phyloP scores from a whole-genome alignment of 1,140 invertebrate genomes.

The Calycopis cecrops region DNA sequence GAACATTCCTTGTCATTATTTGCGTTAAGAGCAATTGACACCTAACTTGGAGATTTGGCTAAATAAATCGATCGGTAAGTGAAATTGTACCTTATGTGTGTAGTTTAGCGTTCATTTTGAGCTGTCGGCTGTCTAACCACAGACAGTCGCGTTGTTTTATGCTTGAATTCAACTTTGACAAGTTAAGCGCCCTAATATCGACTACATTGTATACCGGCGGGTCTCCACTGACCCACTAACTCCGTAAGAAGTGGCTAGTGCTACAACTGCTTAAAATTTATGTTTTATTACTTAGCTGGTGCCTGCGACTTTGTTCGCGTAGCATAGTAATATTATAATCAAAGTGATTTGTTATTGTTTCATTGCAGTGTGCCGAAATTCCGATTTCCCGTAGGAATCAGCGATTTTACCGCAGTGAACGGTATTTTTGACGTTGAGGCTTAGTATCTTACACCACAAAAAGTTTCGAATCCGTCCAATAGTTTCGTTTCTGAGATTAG shows the following conservation, averaged over 20 bases:
- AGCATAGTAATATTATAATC: too few species aligned
- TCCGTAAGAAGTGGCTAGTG: constrained; percentile 1
- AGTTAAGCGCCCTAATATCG: constrained; percentile 21
- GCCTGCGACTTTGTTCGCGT: too few species aligned
- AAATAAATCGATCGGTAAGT: constrained; percentile 3
- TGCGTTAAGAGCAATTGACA: constrained; percentile 24
- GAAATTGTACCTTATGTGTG: background rate
- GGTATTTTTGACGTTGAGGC: too few species aligned
- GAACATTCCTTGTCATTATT: constrained; percentile 18
- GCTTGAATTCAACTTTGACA: constrained; percentile 22
- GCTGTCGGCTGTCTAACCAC: constrained; percentile 6
- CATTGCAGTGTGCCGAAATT: too few species aligned
- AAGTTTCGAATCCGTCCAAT: too few species aligned
- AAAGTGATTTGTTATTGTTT: too few species aligned
- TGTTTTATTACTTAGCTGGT: too few species aligned
- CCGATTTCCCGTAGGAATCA: too few species aligned
- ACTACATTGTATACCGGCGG: constrained; percentile 18
- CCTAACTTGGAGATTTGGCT: constrained; percentile 21
- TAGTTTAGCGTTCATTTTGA: constrained; percentile 6
- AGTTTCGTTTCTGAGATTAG: too few species aligned
- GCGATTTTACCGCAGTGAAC: too few species aligned
- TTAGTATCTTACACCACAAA: too few species aligned
- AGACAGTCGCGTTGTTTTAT: constrained; percentile 24
- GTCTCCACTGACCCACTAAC: constrained; percentile 15
- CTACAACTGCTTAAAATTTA: background rate